Conservation (phyloP, 2,113 vertebrate genomes). For the Donacobius atricapilla region DNA sequence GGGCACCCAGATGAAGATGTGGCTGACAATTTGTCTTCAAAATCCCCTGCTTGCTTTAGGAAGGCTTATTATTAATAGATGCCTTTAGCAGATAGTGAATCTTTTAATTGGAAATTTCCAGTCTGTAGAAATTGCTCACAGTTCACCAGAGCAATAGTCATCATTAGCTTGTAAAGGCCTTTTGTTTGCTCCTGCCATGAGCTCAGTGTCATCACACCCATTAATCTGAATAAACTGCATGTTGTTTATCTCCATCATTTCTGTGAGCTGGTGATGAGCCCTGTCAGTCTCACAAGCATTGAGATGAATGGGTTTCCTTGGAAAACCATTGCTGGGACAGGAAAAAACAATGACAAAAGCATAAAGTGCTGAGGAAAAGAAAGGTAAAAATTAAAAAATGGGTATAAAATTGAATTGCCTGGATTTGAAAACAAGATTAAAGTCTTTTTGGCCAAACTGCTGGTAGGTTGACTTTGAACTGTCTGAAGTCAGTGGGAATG, state of each 20-base stretch:
- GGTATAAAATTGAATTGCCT: not conserved
- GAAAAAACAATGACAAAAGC: not conserved
- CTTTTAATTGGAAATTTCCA: conserved; percentile 34
- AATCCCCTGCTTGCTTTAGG: conserved; percentile 8
- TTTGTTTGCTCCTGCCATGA: conserved; percentile 5
- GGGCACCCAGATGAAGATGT: not conserved
- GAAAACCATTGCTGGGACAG: not conserved
- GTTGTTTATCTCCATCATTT: conserved; percentile 35
- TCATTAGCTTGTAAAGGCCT: not conserved
- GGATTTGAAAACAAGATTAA: not conserved
- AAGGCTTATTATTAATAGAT: conserved; percentile 18
- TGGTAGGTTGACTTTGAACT: not conserved
- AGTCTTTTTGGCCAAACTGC: not conserved
- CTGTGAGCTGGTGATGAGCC: conserved; percentile 14
- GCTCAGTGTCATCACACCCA: not conserved
- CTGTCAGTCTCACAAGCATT: not conserved
- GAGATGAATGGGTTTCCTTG: conserved; percentile 3
- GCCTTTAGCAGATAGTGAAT: not conserved
- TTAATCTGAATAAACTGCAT: conserved; percentile 31
- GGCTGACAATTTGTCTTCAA: conserved; percentile 22
- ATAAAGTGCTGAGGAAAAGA: not conserved
- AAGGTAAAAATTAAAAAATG: not conserved
- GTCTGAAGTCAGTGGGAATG: not conserved
- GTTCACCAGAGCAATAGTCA: not conserved
- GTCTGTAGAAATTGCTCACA: not conserved